Evolutionary conservation across 2,888 invertebrate genomes (phyloP).

Genomic region (Sphinx pinastri): DNA sequence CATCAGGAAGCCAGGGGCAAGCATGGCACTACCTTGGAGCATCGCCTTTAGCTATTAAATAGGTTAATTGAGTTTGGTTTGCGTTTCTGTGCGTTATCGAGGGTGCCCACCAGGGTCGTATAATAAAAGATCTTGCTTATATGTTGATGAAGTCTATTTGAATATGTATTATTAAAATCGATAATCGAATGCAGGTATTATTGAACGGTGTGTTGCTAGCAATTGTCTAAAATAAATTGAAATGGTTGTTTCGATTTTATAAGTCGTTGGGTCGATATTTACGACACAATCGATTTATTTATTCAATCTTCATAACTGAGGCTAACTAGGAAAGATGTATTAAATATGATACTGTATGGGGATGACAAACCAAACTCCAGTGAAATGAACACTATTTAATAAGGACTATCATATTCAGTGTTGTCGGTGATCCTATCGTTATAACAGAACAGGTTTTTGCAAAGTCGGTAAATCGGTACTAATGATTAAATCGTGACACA

Average conservation of each 20-base stretch:
- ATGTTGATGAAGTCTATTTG: no score
- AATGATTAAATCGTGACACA: neutral
- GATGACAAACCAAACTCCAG: constrained; percentile 17
- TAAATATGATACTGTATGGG: neutral
- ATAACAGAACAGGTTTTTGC: constrained; percentile 10
- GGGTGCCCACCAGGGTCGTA: no score
- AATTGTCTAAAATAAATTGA: no score
- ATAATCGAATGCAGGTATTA: no score
- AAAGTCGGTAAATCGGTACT: constrained; percentile 6
- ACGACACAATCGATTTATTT: no score
- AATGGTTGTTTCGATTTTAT: no score
- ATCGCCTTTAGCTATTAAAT: constrained; percentile 81
- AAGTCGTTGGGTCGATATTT: no score
- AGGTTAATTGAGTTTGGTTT: constrained; percentile 14
- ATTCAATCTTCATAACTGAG: no score
- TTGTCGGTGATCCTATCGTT: neutral
- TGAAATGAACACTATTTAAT: constrained; percentile 20
- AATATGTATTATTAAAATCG: no score
- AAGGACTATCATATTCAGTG: constrained; percentile 17
- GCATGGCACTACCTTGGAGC: constrained; percentile 91
- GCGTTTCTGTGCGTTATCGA: neutral
- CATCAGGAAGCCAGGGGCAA: constrained; percentile 93
- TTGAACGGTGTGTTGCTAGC: no score
- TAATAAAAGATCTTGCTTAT: neutral
- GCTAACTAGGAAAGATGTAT: neutral